These are phyloP conservation scores for Halcyon chelicuti DNA, from an alignment of 2,797 vertebrate genomes.

Conservation along the genomic window DNA sequence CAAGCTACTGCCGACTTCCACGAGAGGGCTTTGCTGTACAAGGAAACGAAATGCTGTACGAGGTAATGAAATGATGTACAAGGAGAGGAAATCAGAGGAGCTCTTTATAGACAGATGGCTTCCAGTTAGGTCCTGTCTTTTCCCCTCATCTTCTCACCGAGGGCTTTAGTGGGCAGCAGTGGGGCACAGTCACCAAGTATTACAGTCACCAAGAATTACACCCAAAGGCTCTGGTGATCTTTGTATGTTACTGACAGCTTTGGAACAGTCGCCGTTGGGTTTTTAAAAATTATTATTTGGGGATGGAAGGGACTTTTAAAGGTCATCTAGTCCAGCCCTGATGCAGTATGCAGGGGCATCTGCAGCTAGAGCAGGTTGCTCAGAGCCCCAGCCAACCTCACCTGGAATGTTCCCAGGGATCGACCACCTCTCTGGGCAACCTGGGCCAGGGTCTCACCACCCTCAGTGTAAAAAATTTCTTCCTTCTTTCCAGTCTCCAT, in stretches of 20 bases:
- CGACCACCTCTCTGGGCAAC: background rate
- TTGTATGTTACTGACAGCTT: rapidly evolving
- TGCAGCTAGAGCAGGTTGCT: background rate
- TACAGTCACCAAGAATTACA: background rate
- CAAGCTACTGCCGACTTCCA: conserved; percentile 47
- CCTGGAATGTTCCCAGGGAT: background rate
- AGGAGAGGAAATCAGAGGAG: background rate
- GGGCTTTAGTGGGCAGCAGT: background rate
- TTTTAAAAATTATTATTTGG: background rate
- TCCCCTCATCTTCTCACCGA: background rate
- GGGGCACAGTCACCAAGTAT: background rate
- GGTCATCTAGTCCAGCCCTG: background rate
- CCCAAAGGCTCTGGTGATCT: background rate
- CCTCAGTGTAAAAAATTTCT: background rate
- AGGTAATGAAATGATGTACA: background rate
- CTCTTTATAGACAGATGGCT: background rate
- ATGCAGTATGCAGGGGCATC: background rate
- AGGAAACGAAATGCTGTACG: background rate
- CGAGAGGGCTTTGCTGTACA: conserved; percentile 69
- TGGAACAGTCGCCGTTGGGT: background rate
- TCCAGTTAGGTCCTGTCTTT: background rate
- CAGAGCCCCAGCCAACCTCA: background rate
- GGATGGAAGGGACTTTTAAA: background rate
- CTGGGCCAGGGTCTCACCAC: background rate
- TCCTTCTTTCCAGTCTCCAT: background rate